Evolutionary conservation across 2,797 vertebrate genomes (phyloP).

Genomic region (Ambastaia sidthimunki): DNA sequence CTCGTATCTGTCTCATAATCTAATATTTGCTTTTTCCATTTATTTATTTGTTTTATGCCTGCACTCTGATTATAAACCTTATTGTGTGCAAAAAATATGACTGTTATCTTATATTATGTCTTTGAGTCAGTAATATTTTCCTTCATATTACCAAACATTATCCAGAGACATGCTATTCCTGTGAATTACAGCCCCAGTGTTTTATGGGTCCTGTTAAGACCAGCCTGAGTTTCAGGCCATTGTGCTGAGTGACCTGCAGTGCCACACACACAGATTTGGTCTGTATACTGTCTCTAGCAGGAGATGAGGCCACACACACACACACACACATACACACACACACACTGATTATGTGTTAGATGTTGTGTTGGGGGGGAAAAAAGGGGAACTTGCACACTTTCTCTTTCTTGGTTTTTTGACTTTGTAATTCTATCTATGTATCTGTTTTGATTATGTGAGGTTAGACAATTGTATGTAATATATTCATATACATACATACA

Average conservation of each 20-base stretch:
- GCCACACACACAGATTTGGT: slow-evolving; percentile 47
- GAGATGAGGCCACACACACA: slow-evolving; percentile 38
- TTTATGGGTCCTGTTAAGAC: not conserved
- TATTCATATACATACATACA: too few relatives aligned
- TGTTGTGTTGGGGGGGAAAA: slow-evolving; percentile 11
- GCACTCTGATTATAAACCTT: not conserved
- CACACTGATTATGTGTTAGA: slow-evolving; percentile 52
- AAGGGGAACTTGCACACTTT: slow-evolving; percentile 5
- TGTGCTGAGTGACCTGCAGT: slow-evolving; percentile 40
- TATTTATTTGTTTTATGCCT: not conserved
- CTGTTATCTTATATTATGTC: not conserved
- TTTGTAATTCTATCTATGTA: not conserved
- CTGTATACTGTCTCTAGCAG: slow-evolving; percentile 53
- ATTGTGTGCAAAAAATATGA: not conserved
- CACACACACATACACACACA: slow-evolving; percentile 2
- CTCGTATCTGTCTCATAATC: slow-evolving; percentile 18
- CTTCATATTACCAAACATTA: slow-evolving; percentile 11
- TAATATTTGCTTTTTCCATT: slow-evolving; percentile 22
- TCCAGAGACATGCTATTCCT: slow-evolving; percentile 15
- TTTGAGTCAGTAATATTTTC: slow-evolving; percentile 6
- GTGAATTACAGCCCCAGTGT: not conserved
- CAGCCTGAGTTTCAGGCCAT: slow-evolving; percentile 12
- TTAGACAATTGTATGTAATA: not conserved
- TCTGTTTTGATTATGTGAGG: slow-evolving; percentile 1
- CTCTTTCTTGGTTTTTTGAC: not conserved